Percentiles rank a stretch among this genome's conserved stretches.
phyloP scores from a whole-genome alignment of 2,888 invertebrate species.

The Polydrusus tereticollis region DNA sequence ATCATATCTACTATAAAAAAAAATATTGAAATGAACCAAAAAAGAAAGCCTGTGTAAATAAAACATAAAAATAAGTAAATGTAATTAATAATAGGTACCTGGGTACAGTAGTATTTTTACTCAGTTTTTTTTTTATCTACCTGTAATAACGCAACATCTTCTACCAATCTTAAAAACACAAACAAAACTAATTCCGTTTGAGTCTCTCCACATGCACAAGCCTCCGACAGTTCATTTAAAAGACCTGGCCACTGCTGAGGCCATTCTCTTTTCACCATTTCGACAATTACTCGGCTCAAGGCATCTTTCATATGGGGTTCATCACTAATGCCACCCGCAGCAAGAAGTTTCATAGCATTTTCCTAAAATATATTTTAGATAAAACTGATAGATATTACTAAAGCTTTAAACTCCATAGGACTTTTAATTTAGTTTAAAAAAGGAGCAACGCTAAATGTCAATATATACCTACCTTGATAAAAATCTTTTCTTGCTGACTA shows the following conservation, averaged over 20 bases:
- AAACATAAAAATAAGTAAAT: neutral
- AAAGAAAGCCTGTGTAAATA: too few relatives aligned
- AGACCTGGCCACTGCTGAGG: constrained; percentile 96
- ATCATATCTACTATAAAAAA: too few relatives aligned
- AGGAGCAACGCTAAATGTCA: neutral
- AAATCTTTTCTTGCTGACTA: constrained; percentile 87
- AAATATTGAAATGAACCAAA: neutral
- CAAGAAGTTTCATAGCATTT: constrained; percentile 87
- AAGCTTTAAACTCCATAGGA: neutral
- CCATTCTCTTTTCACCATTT: constrained; percentile 98
- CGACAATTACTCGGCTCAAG: constrained; percentile 90
- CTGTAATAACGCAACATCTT: constrained; percentile 93
- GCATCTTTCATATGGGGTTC: constrained; percentile 87
- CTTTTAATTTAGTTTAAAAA: too few relatives aligned
- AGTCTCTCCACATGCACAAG: constrained; percentile 85
- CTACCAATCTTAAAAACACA: constrained; percentile 89
- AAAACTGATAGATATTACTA: neutral
- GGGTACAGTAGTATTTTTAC: too few relatives aligned
- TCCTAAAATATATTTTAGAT: constrained; percentile 72
- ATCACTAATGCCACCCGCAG: constrained; percentile 81
- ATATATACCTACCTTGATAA: constrained; percentile 77
- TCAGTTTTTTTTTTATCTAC: constrained; percentile 62
- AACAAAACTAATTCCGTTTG: constrained; percentile 92
- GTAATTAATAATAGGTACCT: neutral
- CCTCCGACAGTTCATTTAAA: constrained; percentile 84